Base-by-base conservation (phyloP, 2,797 vertebrate genomes). In the Poeciliopsis paucimaculata region DNA sequence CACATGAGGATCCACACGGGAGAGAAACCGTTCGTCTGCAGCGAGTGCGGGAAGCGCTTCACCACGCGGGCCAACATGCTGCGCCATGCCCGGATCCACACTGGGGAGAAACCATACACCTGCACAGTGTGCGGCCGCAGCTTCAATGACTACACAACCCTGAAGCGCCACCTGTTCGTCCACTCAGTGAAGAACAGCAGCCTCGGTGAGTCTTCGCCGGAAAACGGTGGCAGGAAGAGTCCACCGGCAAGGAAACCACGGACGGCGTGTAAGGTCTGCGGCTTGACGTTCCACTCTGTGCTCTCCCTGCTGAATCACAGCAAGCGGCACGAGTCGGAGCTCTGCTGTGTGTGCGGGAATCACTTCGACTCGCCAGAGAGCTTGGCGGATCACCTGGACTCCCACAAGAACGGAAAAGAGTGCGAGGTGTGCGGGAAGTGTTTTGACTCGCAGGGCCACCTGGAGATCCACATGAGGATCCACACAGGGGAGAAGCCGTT, bases 1-100 rank as follows among this genome's bases (percentile, higher is more conserved):
- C 93, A 95, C 87, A 92, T 92, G 75, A 84, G 92, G 73, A 72
- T 93, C 76, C 94, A 94, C 86, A 92, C 93, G 4, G 91, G 91
- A 0, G 91, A 93, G 86, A 92, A 93, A 23, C 93, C 93, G 0
- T 94, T 93, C 1, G 46, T 47, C 11, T 94, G 92, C 86, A 81
- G 43, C 41, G 82, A 92, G 6, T 93, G 87, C 0, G 92, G 89
- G 0, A 90, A 90, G 0, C 91, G 92, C 78, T 94, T 93, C 89
- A 94, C 91, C 77, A 92, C 91, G 0, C 75, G 79, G 12, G 88
- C 93, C 68, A 93, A 94, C 77, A 87, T 94, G 87, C 88, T 82
- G 76, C 89, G 93, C 4, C 93, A 94, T 75, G 79, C 88, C 64
- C 45, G 92, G 51, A 94, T 90, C 1, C 94, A 92, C 82, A 93